phyloP scores from a whole-genome alignment of 2,888 invertebrate genomes.

The Xanthorhoe spadicearia region DNA sequence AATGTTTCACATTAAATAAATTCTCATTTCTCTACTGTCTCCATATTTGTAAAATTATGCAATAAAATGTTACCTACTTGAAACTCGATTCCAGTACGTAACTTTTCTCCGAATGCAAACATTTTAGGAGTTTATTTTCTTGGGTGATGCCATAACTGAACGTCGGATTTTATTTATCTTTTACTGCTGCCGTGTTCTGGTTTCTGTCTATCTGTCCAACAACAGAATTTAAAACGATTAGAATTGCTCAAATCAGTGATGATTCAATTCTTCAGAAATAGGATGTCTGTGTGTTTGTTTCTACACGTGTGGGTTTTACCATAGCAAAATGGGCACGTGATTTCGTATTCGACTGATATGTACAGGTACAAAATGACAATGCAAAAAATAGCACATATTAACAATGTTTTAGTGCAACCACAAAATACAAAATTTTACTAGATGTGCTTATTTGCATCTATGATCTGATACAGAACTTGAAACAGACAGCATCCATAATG shows the following conservation, averaged over 20 bases:
- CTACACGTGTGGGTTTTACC: neutral
- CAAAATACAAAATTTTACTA: neutral
- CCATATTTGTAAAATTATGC: slow-evolving; percentile 30
- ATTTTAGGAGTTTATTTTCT: slow-evolving; percentile 39
- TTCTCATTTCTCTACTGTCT: slow-evolving; percentile 25
- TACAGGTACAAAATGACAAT: no score
- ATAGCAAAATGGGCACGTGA: no score
- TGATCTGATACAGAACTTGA: neutral
- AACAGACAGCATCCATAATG: neutral
- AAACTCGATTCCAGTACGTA: slow-evolving; percentile 19
- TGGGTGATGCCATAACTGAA: slow-evolving; percentile 39
- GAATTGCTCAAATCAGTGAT: slow-evolving; percentile 46
- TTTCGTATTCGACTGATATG: no score
- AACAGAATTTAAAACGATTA: slow-evolving; percentile 32
- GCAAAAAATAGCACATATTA: neutral
- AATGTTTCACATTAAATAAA: slow-evolving; percentile 7
- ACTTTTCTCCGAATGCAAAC: slow-evolving; percentile 21
- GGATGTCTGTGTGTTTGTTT: slow-evolving; percentile 27
- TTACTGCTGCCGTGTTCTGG: slow-evolving; percentile 42
- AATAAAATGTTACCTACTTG: slow-evolving; percentile 29
- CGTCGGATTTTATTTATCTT: slow-evolving; percentile 41
- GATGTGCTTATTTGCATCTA: neutral
- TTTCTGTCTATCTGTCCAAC: slow-evolving; percentile 41
- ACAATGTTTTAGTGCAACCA: neutral
- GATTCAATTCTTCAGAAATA: slow-evolving; percentile 49